phyloP scores from a whole-genome alignment of 2,888 invertebrate species.

The Diabrotica balteata region DNA sequence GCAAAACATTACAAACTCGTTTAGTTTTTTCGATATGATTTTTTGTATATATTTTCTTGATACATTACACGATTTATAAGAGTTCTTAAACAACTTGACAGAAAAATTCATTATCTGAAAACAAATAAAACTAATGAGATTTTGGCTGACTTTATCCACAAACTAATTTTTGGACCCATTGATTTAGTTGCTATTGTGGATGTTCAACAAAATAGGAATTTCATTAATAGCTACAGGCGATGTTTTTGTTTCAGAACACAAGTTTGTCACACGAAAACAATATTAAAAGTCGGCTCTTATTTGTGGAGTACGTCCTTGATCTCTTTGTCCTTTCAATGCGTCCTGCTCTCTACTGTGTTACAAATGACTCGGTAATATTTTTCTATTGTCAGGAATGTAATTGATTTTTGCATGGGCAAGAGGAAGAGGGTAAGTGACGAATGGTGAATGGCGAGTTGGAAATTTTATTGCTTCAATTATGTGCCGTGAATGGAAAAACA shows the following conservation, averaged over 20 bases:
- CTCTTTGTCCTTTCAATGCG: neutral
- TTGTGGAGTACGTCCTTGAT: neutral
- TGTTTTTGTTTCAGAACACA: neutral
- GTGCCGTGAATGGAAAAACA: constrained; percentile 28
- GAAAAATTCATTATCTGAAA: no score
- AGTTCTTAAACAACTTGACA: no score
- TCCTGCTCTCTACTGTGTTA: constrained; percentile 3
- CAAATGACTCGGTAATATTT: constrained; percentile 24
- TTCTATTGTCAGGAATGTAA: constrained; percentile 23
- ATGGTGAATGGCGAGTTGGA: constrained; percentile 13
- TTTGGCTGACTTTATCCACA: no score
- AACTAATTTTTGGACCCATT: no score
- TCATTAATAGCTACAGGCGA: no score
- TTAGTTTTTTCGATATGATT: no score
- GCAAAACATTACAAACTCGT: no score
- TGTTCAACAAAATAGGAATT: no score
- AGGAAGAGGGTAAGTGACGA: constrained; percentile 12
- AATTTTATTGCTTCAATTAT: constrained; percentile 27
- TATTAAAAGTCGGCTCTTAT: neutral
- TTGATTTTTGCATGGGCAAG: constrained; percentile 25
- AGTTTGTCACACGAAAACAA: neutral
- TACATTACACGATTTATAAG: no score
- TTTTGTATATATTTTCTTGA: no score
- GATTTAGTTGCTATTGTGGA: no score
- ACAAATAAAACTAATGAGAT: no score